These are phyloP conservation scores for Yoshiicerus persimilis DNA, from an alignment of 1,140 invertebrate species.

Conservation along the genomic window DNA sequence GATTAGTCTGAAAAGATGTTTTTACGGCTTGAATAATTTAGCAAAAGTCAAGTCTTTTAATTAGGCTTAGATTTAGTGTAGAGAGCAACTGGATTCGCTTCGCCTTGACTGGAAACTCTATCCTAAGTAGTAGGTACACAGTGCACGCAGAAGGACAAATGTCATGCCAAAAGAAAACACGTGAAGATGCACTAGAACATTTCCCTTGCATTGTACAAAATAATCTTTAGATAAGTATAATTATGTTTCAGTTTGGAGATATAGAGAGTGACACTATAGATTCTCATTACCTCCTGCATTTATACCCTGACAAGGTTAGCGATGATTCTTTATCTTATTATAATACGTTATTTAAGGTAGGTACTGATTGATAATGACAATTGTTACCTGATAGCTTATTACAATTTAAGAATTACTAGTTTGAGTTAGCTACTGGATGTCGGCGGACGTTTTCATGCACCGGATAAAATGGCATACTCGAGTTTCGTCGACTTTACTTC, in stretches of 20 bases:
- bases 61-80: background rate
- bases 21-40: constrained; percentile 21
- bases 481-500: background rate
- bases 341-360: background rate
- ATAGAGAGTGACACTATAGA: background rate
- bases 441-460: background rate
- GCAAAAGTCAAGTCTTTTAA: constrained; percentile 17
- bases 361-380: background rate
- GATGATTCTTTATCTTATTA: background rate
- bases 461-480: background rate
- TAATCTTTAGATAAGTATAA: too few relatives aligned
- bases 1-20: constrained; percentile 11
- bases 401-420: background rate
- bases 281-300: background rate
- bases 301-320: background rate
- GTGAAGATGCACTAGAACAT: background rate
- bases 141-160: background rate
- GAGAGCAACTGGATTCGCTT: background rate
- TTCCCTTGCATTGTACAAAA: background rate
- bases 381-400: background rate
- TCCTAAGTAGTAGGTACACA: background rate
- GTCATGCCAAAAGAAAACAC: background rate
- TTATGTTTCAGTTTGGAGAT: too few relatives aligned
- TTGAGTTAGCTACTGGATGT: background rate
- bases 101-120: background rate